phyloP scores from a whole-genome alignment of 2,113 vertebrate genomes.

The Cyprinodon brontotheroides region DNA sequence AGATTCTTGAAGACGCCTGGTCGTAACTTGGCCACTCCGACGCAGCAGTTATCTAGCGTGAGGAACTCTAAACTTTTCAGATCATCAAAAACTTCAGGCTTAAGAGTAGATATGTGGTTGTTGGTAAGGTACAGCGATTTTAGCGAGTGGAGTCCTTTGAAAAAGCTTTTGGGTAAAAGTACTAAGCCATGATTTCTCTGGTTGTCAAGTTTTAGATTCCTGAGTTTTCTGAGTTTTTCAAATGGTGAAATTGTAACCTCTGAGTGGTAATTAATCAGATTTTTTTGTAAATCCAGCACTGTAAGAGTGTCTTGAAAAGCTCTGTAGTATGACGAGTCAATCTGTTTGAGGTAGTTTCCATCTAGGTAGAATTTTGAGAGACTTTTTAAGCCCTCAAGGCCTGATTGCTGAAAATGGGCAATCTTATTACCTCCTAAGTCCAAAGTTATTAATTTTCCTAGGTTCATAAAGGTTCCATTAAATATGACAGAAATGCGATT shows the following conservation, averaged over 20 bases:
- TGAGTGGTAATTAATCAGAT: constrained; percentile 56
- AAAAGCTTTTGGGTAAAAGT: constrained; percentile 64
- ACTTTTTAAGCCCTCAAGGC: constrained; percentile 74
- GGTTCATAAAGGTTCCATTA: constrained; percentile 63
- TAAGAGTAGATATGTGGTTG: constrained; percentile 73
- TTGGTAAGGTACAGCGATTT: constrained; percentile 73
- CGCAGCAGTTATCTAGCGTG: constrained; percentile 75
- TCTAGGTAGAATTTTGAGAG: constrained; percentile 83
- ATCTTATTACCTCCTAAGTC: constrained; percentile 87
- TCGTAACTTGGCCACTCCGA: constrained; percentile 70
- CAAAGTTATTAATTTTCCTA: constrained; percentile 72
- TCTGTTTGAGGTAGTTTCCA: constrained; percentile 78
- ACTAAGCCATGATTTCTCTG: constrained; percentile 74
- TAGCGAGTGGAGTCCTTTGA: constrained; percentile 72
- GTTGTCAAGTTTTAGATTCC: constrained; percentile 70
- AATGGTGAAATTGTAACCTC: constrained; percentile 62
- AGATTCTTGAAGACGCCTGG: constrained; percentile 85
- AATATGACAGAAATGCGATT: constrained; percentile 85
- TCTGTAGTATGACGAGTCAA: constrained; percentile 52
- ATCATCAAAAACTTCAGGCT: constrained; percentile 80
- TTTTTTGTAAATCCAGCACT: constrained; percentile 74
- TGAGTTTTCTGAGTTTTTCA: constrained; percentile 69
- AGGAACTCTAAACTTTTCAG: constrained; percentile 76
- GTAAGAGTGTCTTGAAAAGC: constrained; percentile 75
- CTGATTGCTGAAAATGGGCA: constrained; percentile 50